Percentiles rank a stretch among this genome's conserved stretches.
Conservation (phyloP, 2,797 vertebrate genomes). For the Gambusia yucatana region DNA sequence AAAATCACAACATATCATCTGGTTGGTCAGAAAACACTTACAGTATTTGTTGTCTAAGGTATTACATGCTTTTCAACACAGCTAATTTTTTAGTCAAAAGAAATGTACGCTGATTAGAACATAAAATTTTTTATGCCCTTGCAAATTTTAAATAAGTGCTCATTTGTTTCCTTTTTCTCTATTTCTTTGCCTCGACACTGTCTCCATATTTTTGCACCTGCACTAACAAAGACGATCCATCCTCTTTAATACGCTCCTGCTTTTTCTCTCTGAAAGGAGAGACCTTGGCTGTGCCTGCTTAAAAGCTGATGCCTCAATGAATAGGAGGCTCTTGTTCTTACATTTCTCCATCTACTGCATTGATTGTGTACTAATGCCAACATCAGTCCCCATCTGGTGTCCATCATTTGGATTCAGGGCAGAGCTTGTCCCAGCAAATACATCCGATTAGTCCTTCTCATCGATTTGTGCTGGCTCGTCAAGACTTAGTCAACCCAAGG, state of each 20-base stretch:
- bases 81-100: background rate
- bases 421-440: constrained; percentile 75
- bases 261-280: constrained; percentile 37
- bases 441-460: constrained; percentile 82
- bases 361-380: constrained; percentile 76
- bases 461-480: constrained; percentile 79
- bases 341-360: constrained; percentile 51
- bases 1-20: background rate
- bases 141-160: background rate
- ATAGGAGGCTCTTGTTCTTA: constrained; percentile 68
- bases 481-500: constrained; percentile 79
- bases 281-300: constrained; percentile 60
- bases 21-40: background rate
- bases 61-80: background rate
- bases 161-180: background rate
- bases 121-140: constrained; percentile 6
- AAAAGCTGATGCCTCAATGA: constrained; percentile 61
- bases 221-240: constrained; percentile 20
- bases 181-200: constrained; percentile 5
- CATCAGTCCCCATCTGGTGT: constrained; percentile 72
- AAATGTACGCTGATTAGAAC: background rate
- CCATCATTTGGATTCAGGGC: constrained; percentile 81
- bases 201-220: background rate
- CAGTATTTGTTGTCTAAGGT: background rate
- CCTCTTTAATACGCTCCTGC: constrained; percentile 10